Conservation (phyloP, 2,888 invertebrate genomes). For the Lepetodrilus schrolli region DNA sequence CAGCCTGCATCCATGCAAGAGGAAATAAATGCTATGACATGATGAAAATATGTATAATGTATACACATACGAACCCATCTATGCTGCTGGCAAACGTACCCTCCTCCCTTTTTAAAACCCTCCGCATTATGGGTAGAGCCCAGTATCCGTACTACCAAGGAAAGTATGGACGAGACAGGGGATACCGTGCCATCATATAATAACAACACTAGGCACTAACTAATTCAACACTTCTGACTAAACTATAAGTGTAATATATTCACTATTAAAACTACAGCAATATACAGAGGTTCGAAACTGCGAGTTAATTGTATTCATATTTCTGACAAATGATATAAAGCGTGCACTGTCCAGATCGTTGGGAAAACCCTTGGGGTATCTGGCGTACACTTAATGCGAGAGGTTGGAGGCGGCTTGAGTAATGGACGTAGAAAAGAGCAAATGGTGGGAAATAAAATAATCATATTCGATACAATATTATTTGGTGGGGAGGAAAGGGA, state of each 20-base stretch:
- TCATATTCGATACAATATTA: neutral
- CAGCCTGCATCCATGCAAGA: too few relatives aligned
- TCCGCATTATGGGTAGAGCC: neutral
- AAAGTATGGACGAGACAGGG: neutral
- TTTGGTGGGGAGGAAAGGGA: neutral
- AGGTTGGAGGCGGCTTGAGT: neutral
- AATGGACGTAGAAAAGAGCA: slow-evolving; percentile 25
- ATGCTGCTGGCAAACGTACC: neutral
- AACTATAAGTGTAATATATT: slow-evolving; percentile 25
- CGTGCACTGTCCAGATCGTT: neutral
- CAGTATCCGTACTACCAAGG: neutral
- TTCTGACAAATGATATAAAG: slow-evolving; percentile 40
- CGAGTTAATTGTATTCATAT: slow-evolving; percentile 34
- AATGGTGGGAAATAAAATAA: neutral
- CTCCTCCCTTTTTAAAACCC: neutral
- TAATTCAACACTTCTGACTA: neutral
- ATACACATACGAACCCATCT: slow-evolving; percentile 19
- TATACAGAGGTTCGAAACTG: neutral
- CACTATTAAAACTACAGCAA: slow-evolving; percentile 10
- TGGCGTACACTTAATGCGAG: neutral
- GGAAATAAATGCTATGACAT: too few relatives aligned
- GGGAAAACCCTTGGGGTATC: neutral
- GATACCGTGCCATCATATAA: neutral
- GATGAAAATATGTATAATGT: neutral
- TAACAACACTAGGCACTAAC: neutral